Conservation (phyloP, 2,797 vertebrate species). For the Masticophis lateralis region DNA sequence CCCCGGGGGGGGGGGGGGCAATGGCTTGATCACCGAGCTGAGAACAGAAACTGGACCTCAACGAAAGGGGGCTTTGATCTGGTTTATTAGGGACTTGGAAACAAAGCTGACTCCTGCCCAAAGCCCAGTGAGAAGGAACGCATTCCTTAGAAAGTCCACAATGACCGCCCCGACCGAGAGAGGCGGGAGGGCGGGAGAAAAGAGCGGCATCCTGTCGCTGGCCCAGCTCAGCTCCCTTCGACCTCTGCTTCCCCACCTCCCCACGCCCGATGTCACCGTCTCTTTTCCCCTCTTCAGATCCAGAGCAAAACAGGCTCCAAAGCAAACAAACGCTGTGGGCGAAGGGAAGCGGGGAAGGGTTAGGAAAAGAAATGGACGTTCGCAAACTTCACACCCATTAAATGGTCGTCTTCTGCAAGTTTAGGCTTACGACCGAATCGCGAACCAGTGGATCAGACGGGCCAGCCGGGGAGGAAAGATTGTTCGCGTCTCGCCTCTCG, state of each 20-base stretch:
- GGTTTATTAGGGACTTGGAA: conserved; percentile 73
- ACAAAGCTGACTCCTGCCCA: conserved; percentile 77
- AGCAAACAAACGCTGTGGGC: not conserved
- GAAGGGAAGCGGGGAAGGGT: not conserved
- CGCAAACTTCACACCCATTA: not conserved
- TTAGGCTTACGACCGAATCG: not conserved
- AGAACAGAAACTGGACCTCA: conserved; percentile 70
- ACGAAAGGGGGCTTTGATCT: conserved; percentile 77
- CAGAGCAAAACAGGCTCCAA: too few relatives aligned
- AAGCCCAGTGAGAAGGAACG: conserved; percentile 60
- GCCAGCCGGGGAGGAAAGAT: not conserved
- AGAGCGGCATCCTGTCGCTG: conserved; percentile 29
- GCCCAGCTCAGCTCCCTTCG: not conserved
- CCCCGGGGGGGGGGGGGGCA: conserved; percentile 60
- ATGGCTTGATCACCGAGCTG: conserved; percentile 78
- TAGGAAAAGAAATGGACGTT: not conserved
- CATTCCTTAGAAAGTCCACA: conserved; percentile 64
- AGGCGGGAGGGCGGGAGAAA: not conserved
- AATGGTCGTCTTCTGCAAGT: not conserved
- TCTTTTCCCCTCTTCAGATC: not conserved
- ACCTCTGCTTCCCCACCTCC: not conserved
- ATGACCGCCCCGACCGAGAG: conserved; percentile 5
- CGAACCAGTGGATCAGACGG: not conserved
- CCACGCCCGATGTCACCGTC: not conserved
- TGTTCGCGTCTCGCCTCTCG: not conserved